A percentile compares a stretch with the other conserved stretches of the same genome.
phyloP scores from a whole-genome alignment of 2,113 vertebrate genomes.

The Proteles cristata region DNA sequence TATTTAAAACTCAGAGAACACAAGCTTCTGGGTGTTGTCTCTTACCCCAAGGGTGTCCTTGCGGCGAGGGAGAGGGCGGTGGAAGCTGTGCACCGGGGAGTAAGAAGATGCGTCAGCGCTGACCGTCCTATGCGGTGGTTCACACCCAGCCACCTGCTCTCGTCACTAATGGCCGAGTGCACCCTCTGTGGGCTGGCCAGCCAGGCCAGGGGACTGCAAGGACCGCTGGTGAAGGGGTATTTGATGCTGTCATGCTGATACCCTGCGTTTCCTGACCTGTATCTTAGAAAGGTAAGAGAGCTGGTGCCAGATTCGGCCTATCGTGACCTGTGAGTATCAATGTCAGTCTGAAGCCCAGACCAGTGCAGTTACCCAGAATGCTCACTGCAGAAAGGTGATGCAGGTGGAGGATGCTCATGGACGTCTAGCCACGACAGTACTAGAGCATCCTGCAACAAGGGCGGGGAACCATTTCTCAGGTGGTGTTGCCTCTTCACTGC shows the following conservation, averaged over 20 bases:
- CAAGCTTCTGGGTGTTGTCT: background rate
- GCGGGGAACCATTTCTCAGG: background rate
- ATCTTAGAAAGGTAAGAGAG: background rate
- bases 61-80: background rate
- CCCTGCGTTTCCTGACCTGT: background rate
- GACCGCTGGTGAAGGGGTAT: background rate
- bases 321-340: background rate
- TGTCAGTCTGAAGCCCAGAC: background rate
- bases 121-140: background rate
- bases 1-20: background rate
- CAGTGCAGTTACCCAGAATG: background rate
- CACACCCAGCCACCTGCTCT: background rate
- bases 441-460: background rate
- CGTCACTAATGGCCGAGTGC: background rate
- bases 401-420: fast-evolving
- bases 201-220: background rate
- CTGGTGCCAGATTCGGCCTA: background rate
- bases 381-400: background rate
- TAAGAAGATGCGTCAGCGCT: fast-evolving
- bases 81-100: background rate
- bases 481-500: background rate
- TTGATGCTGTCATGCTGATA: background rate
- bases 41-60: background rate
- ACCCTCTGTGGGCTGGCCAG: background rate
- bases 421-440: too few relatives aligned